These are phyloP conservation scores for Ia io DNA, from an alignment of 2,113 vertebrate genomes.

Conservation along the genomic window DNA sequence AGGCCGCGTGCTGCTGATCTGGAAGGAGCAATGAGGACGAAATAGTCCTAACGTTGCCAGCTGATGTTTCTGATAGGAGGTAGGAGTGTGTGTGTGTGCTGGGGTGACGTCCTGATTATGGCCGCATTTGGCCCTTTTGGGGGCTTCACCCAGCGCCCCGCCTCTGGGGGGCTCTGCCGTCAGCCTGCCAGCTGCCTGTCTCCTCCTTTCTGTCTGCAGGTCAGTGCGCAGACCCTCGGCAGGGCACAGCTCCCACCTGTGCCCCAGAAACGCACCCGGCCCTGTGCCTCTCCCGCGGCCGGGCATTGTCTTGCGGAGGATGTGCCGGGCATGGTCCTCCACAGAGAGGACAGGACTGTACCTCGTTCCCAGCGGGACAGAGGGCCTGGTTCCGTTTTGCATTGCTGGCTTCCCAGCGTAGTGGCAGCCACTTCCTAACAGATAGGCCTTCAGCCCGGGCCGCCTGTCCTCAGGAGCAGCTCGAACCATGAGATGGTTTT, in stretches of 20 bases:
- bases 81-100: not conserved
- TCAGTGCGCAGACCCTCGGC: not conserved
- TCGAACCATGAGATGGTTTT: rapidly evolving
- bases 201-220: not conserved
- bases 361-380: not conserved
- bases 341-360: not conserved
- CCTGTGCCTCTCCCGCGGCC: not conserved
- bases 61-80: not conserved
- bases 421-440: not conserved
- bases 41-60: not conserved
- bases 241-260: not conserved
- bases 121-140: constrained; percentile 20
- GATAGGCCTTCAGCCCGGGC: not conserved
- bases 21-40: constrained; percentile 36
- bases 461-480: not conserved
- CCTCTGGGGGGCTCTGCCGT: not conserved
- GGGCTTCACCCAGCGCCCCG: not conserved
- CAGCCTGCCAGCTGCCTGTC: not conserved
- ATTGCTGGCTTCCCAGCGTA: not conserved
- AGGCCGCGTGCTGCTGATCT: not conserved
- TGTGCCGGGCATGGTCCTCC: not conserved
- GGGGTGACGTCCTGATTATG: not conserved
- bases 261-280: not conserved
- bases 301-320: not conserved
- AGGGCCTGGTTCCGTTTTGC: not conserved